Base-by-base conservation (phyloP, 2,797 vertebrate genomes). In the Galago senegalensis region DNA sequence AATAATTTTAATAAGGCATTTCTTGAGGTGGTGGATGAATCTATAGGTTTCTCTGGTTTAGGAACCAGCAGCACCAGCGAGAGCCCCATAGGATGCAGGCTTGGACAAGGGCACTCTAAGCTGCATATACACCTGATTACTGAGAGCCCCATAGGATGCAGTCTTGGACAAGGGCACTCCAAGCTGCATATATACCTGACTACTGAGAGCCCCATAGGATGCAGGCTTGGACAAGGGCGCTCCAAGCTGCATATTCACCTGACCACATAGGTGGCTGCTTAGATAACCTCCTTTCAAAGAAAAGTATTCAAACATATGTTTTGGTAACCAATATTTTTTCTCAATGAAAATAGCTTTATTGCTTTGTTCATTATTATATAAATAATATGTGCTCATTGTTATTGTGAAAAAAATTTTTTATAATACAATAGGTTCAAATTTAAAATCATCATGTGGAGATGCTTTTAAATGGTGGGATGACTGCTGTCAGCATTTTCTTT, bases 291-390 rank as follows among this genome's bases (percentile, higher is more conserved):
- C 46, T 97, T 93, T 43, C 76, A 76, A 86, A 70, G 17, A 77
- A 72, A 84, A 58, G 40, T 61, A 43, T 60, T 65, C 37, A 85
- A 79, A 72, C 31, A 65, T 82, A 17, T 49, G 27, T 72, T 63
- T 79, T 82, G 61, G 67, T 67, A 23, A 12, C 31, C 8, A 43
- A 37, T 43, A 84, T 43, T 43, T 43, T 43, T 43, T 7, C 40
- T 77, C 72, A 60, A 25, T 87, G 27, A 91, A 85, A 93, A 75
- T 61, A 77, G 8, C 49, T 60, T 70, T 72, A 84, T 46, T 67
- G 27, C 11, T 76, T 46, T 84, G 34, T 89, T n/a, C 75, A 34
- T 69, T 21, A 49, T 63, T 73, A 17, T 43, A 46, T 61, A 67
- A 79, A 65, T 76, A 70, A 20, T 40, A 72, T 37, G 23, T 58